A percentile compares a stretch with the other conserved stretches of the same genome.
phyloP scores from a whole-genome alignment of 37 sponge, comb jelly and placozoan genomes.

The Halichondria panicea region DNA sequence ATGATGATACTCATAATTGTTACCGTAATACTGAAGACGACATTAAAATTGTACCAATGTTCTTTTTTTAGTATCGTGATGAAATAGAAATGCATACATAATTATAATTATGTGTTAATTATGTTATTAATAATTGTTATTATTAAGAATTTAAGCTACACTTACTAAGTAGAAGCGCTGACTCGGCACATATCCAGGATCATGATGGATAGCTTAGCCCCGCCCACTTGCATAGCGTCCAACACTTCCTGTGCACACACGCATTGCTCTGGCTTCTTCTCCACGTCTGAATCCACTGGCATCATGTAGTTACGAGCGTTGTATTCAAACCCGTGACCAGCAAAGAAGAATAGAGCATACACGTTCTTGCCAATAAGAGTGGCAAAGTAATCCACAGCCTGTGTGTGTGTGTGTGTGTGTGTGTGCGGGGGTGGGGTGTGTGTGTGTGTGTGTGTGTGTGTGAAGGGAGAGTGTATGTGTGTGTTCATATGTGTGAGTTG shows the following conservation, averaged over 20 bases:
- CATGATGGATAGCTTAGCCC: constrained; percentile 90
- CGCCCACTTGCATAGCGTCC: constrained; percentile 76
- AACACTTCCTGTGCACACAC: constrained; percentile 86
- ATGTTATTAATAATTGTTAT: no score
- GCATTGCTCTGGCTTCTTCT: constrained; percentile 81
- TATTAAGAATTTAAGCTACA: background rate
- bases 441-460: background rate
- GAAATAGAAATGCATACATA: no score
- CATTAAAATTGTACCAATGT: no score
- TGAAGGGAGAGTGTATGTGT: no score
- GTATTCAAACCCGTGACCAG: constrained; percentile 97
- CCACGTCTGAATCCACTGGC: constrained; percentile 85
- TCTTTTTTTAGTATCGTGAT: no score
- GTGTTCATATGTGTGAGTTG: no score
- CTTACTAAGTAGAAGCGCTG: constrained; percentile 45
- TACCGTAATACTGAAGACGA: no score
- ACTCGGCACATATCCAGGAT: constrained; percentile 98
- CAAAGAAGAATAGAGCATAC: constrained; percentile 98
- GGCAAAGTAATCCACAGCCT: constrained; percentile 80
- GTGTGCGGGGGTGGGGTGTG: background rate
- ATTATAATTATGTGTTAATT: no score
- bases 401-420: background rate
- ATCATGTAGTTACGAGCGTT: constrained; percentile 91
- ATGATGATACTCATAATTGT: background rate
- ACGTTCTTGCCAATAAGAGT: constrained; percentile 82